phyloP scores from a whole-genome alignment of 2,113 vertebrate genomes.

The Potamarius usumacintae region DNA sequence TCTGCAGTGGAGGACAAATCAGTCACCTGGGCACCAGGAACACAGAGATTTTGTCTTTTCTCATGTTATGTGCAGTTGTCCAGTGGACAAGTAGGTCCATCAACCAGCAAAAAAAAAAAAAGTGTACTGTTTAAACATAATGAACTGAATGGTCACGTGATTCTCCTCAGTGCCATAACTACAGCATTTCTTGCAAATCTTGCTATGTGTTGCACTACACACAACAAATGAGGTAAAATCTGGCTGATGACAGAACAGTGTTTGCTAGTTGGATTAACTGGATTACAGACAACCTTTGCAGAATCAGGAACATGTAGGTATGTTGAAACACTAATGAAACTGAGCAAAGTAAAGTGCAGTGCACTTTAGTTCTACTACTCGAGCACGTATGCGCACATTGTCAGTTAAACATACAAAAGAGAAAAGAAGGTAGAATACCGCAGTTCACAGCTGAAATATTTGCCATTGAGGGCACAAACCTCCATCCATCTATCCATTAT shows the following conservation, averaged over 20 bases:
- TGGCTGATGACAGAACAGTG: background rate
- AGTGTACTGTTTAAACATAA: background rate
- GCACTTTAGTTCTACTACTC: no score
- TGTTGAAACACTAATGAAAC: no score
- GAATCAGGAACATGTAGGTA: background rate
- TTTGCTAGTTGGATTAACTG: background rate
- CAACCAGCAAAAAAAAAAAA: background rate
- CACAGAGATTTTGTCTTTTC: background rate
- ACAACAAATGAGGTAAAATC: background rate
- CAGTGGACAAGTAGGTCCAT: background rate
- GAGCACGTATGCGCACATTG: no score
- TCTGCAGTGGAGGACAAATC: background rate
- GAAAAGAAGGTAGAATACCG: no score
- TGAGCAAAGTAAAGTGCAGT: no score
- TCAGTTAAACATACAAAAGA: no score
- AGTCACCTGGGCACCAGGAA: background rate
- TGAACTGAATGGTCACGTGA: background rate
- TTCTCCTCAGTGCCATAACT: background rate
- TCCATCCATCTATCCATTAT: no score
- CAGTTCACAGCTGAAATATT: no score
- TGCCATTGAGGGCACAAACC: background rate
- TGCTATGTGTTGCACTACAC: background rate
- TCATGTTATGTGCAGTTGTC: background rate
- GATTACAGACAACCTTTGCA: background rate
- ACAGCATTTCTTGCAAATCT: background rate